A percentile compares a stretch with the other conserved stretches of the same genome.
Conservation (phyloP, 2,113 vertebrate species). For the Hiodon alosoides region DNA sequence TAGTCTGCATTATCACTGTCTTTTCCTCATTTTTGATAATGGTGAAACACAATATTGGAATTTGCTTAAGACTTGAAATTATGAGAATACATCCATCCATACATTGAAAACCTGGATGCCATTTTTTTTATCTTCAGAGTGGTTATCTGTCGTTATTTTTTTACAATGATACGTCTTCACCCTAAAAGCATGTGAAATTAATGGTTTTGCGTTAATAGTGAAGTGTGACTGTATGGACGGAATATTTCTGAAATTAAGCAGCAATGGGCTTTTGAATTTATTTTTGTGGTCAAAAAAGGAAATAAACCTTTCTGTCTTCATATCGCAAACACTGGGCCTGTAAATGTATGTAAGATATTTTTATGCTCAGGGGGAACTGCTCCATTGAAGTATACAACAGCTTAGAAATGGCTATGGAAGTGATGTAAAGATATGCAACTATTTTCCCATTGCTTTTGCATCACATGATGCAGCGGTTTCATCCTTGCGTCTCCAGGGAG, state of each 20-base stretch:
- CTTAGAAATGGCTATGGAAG: slow-evolving; percentile 16
- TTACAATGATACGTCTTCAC: too few relatives aligned
- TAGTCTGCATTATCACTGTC: slow-evolving; percentile 7
- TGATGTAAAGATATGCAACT: slow-evolving; percentile 46
- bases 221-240: too few relatives aligned
- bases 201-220: too few relatives aligned
- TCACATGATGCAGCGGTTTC: slow-evolving; percentile 35
- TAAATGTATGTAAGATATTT: background rate
- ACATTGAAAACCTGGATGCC: background rate
- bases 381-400: background rate
- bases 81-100: background rate
- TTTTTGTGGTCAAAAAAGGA: background rate
- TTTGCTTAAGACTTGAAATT: background rate
- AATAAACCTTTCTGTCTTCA: background rate
- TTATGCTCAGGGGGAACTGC: too few relatives aligned
- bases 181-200: too few relatives aligned
- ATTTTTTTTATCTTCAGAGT: background rate
- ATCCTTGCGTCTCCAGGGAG: slow-evolving; percentile 26
- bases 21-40: background rate
- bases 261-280: background rate
- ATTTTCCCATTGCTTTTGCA: background rate
- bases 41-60: too few relatives aligned
- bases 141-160: too few relatives aligned
- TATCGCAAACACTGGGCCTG: background rate
- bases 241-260: background rate